These are phyloP conservation scores for Cryptotermes secundus DNA, from an alignment of 1,140 invertebrate species.

Conservation along the genomic window DNA sequence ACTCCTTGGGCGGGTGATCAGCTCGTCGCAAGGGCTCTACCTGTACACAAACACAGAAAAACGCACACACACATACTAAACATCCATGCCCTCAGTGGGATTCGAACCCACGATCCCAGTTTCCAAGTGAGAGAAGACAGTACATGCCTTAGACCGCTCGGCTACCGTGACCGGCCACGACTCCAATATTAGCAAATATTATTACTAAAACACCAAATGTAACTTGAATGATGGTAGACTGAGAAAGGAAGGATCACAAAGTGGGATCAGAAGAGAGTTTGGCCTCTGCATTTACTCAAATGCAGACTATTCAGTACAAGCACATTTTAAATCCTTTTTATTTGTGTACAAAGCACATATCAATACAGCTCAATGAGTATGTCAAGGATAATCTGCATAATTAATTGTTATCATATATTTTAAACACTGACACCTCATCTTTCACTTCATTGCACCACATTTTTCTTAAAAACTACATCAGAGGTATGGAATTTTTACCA, in stretches of 20 bases:
- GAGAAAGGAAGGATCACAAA: not conserved
- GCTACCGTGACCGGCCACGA: too few relatives aligned
- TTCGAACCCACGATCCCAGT: too few relatives aligned
- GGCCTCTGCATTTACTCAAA: not conserved
- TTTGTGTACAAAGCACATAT: slow-evolving; percentile 29
- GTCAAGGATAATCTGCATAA: not conserved
- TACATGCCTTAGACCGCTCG: too few relatives aligned
- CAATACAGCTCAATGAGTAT: not conserved
- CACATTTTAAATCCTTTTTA: slow-evolving; percentile 24
- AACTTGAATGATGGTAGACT: too few relatives aligned
- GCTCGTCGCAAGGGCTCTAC: too few relatives aligned
- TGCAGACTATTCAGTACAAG: not conserved
- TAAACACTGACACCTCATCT: not conserved
- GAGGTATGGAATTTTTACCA: not conserved
- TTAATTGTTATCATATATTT: not conserved
- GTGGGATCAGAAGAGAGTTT: not conserved
- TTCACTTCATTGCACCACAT: slow-evolving; percentile 5
- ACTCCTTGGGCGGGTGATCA: too few relatives aligned
- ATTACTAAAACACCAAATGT: too few relatives aligned
- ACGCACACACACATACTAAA: too few relatives aligned
- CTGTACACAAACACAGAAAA: too few relatives aligned
- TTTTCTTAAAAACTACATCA: slow-evolving; percentile 16
- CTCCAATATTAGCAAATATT: too few relatives aligned
- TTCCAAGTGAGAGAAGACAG: too few relatives aligned
- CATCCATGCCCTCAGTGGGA: too few relatives aligned